phyloP scores from a whole-genome alignment of 1,140 invertebrate genomes.

The Drosophila micromelanica region DNA sequence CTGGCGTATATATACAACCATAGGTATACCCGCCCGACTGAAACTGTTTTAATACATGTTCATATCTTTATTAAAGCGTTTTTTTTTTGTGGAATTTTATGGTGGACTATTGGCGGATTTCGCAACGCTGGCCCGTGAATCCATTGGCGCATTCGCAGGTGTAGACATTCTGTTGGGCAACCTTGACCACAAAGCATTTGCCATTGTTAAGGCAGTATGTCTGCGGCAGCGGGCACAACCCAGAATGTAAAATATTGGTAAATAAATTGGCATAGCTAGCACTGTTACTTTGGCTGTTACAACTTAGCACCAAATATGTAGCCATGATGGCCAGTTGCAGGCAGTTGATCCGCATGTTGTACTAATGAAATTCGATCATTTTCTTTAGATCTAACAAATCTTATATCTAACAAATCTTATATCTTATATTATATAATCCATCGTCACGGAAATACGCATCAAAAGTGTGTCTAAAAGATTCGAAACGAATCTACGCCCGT shows the following conservation, averaged over 20 bases:
- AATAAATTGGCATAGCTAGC: no score
- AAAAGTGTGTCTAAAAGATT: neutral
- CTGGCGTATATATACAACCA: no score
- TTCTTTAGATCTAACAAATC: neutral
- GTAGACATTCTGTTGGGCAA: neutral
- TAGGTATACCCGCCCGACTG: no score
- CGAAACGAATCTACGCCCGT: no score
- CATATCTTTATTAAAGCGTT: no score
- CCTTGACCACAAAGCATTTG: neutral
- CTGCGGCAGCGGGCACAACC: neutral
- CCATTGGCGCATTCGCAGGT: no score
- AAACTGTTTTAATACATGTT: no score
- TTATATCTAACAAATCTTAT: no score
- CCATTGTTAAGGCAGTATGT: neutral
- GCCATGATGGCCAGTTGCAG: neutral
- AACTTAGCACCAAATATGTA: neutral
- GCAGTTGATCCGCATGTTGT: neutral
- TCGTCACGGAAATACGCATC: neutral
- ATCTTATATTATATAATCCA: no score
- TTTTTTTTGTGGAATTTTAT: no score
- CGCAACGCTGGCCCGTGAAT: neutral
- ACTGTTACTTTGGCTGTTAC: neutral
- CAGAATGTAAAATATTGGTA: neutral
- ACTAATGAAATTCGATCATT: neutral
- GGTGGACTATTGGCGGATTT: no score